Percentiles rank a stretch among this genome's conserved stretches.
phyloP scores from a whole-genome alignment of 2,888 invertebrate species.

The Brachyptera putata region DNA sequence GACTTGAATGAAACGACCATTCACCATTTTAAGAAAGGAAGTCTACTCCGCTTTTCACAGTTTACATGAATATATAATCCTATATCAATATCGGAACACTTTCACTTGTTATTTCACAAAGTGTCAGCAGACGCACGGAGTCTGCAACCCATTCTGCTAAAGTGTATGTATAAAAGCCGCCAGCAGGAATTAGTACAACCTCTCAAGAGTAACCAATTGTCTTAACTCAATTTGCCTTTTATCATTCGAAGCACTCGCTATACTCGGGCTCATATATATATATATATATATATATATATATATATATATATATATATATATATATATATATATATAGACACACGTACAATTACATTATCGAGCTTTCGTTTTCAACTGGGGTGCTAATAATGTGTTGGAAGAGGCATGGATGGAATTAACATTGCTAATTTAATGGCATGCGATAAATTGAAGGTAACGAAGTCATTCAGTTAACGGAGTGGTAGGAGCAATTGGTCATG shows the following conservation, averaged over 20 bases:
- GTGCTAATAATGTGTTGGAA: slow-evolving; percentile 23
- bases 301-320: no score
- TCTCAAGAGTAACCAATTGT: slow-evolving; percentile 11
- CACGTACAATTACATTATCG: slow-evolving; percentile 20
- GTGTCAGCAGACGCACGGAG: no score
- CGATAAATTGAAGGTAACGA: slow-evolving; percentile 23
- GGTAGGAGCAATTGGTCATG: slow-evolving; percentile 21
- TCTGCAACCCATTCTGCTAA: no score
- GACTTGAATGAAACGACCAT: no score
- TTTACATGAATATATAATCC: no score
- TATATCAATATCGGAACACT: no score
- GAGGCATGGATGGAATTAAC: slow-evolving; percentile 24
- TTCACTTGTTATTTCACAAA: no score
- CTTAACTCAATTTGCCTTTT: slow-evolving; percentile 22
- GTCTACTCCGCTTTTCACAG: no score
- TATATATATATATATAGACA: no score
- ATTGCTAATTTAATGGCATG: slow-evolving; percentile 30
- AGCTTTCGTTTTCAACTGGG: slow-evolving; percentile 14
- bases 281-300: no score
- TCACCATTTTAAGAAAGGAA: no score
- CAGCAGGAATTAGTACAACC: slow-evolving; percentile 8
- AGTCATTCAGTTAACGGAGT: no score
- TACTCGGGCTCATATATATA: slow-evolving; percentile 19
- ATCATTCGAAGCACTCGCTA: neutral
- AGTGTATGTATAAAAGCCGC: neutral